phyloP scores from a whole-genome alignment of 2,888 invertebrate genomes.

The Trissolcus brochymenae region DNA sequence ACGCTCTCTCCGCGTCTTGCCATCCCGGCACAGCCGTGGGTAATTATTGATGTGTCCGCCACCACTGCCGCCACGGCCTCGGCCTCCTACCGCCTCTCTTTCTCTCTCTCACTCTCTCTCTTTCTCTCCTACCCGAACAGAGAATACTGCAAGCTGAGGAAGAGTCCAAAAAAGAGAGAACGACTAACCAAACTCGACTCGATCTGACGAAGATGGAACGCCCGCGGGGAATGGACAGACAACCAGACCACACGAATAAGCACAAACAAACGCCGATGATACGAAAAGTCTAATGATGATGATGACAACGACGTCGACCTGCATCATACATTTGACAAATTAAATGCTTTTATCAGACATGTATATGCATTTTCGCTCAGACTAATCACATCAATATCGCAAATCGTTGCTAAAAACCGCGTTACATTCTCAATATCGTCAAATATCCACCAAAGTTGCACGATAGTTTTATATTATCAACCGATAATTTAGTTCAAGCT shows the following conservation, averaged over 20 bases:
- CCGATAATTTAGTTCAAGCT: too few relatives aligned
- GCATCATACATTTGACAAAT: not conserved
- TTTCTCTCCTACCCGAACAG: constrained; percentile 11
- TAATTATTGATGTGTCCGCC: constrained; percentile 76
- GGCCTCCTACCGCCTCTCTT: constrained; percentile 6
- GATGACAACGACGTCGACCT: not conserved
- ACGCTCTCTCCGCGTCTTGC: constrained; percentile 65
- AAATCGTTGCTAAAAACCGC: too few relatives aligned
- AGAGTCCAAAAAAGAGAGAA: constrained; percentile 10
- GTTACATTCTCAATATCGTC: too few relatives aligned
- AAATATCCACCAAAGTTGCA: too few relatives aligned
- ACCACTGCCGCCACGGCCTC: constrained; percentile 64
- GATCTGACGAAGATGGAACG: constrained; percentile 6
- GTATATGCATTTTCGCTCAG: not conserved
- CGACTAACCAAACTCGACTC: not conserved
- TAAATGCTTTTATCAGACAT: too few relatives aligned
- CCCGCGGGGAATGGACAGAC: constrained; percentile 26
- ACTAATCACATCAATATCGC: not conserved
- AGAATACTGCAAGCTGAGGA: constrained; percentile 19
- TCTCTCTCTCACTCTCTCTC: not conserved
- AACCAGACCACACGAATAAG: constrained; percentile 31
- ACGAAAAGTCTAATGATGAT: constrained; percentile 13
- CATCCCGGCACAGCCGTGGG: constrained; percentile 69
- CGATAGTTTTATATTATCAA: too few relatives aligned
- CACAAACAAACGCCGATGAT: constrained; percentile 36